Base-by-base conservation (phyloP, 2,888 invertebrate genomes). In the Amiota minor region DNA sequence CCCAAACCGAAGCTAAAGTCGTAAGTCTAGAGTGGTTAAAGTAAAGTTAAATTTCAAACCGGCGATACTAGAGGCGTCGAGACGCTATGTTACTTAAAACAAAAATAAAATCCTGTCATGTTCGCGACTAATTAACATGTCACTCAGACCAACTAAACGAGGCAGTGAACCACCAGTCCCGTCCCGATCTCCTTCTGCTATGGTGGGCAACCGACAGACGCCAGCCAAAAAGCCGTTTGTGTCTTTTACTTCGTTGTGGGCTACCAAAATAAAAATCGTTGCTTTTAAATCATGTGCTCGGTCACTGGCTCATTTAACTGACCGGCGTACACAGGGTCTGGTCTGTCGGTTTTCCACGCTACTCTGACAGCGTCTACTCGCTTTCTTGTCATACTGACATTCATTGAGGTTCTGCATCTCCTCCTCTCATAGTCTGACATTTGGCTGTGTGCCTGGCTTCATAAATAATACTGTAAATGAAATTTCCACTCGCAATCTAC, bases 71-170 rank as follows among this genome's bases (percentile, higher is more conserved):
- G 61, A 59, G 77, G 75, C 78, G 77, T 72, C 76, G 72, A 53
- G 59, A 61, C 16, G 71, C 70, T 46, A 59, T 9, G 16, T 20
- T 67, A 50, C 50, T 49, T 71, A 76, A 79, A 80, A 79, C 78
- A 79, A 77, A 81, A 81, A 79, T 84, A 81, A 85, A 84, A 78
- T 78, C 84, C 86, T 82, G 86, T 83, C 85, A 86, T 86, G 86
- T 86, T 83, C 80, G 82, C 84, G 84, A 86, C 86, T 85, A 85
- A 85, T 85, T 85, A 85, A 85, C 84, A 86, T 86, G 85, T 85
- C 85, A 85, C 84, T 84, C 81, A 86, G 80, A 64, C 47, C 70
- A 70, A 53, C 71, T 47, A 73, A 59, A 70, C 10, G 68, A 56
- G 71, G 35, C 6, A 35, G 35, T 35, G 35, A 35, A 8, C 35